Base-by-base conservation (phyloP, 37 sponge, comb jelly and placozoan species). In the Beroe ovata region DNA sequence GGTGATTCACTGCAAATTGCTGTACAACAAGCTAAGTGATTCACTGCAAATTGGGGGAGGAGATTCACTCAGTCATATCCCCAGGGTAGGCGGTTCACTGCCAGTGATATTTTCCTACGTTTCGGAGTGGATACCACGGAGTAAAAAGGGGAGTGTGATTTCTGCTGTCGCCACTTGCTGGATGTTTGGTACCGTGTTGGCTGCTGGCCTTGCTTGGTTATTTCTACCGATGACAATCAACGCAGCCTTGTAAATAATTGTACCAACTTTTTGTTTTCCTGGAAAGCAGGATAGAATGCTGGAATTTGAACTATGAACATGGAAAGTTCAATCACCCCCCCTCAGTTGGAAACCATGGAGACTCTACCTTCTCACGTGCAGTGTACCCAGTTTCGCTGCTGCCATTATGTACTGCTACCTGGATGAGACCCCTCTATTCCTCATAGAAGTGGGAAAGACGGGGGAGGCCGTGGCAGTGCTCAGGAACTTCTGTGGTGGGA, bases 51-150 rank as follows among this genome's bases (percentile, higher is more conserved):
- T n/a, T n/a, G n/a, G n/a, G n/a, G n/a, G n/a, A n/a, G n/a, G n/a
- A n/a, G n/a, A n/a, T n/a, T n/a, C n/a, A n/a, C n/a, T n/a, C n/a
- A n/a, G n/a, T n/a, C n/a, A n/a, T n/a, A n/a, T n/a, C n/a, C n/a
- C n/a, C n/a, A 92, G 92, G 21, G 92, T 90, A 0, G 92, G 92
- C 42, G 92, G 92, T 0, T 90, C 92, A 38, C 71, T 60, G 28
- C 92, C 92, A 20, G 38, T 90, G 38, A 89, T 90, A 37, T 88
- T 90, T 60, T 88, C 92, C 1, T 92, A 92, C 69, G 90, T 92
- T 2, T 89, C 89, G 47, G 92, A 92, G 47, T 92, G 90, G 88
- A 69, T 90, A 25, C 59, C 92, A 0, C 88, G 90, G 47, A 90
- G 60, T 38, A 60, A 64, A 29, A 81, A 64, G 38, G 92, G 92